Conservation (phyloP, 2,113 vertebrate genomes). For the Hydropotes inermis region DNA sequence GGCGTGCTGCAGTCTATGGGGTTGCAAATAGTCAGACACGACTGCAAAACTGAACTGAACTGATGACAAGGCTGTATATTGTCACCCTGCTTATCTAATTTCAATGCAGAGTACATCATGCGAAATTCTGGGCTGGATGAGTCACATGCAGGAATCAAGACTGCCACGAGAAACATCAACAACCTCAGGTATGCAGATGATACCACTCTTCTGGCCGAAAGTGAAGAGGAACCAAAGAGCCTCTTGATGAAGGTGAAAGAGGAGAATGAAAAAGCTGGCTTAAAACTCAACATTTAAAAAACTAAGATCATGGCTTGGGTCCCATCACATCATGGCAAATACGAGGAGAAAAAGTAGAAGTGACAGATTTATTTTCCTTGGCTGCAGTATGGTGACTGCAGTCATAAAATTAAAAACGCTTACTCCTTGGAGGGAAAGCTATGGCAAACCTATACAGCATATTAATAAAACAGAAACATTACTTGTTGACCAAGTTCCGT, state of each 20-base stretch:
- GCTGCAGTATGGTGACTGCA: neutral
- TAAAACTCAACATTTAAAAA: neutral
- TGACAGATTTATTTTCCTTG: neutral
- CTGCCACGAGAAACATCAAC: neutral
- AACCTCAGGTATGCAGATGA: neutral
- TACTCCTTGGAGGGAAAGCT: neutral
- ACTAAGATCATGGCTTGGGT: neutral
- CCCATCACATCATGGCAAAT: neutral
- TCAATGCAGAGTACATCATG: neutral
- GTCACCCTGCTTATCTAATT: neutral
- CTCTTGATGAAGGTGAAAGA: neutral
- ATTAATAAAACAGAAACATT: neutral
- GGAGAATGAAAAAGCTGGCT: neutral
- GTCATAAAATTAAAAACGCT: neutral
- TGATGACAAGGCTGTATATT: neutral
- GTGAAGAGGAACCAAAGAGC: neutral
- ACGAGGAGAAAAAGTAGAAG: neutral
- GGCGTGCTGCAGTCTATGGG: neutral
- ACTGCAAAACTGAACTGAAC: neutral
- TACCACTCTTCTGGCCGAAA: neutral
- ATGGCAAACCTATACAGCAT: neutral
- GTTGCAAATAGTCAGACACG: neutral
- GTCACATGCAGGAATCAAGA: neutral
- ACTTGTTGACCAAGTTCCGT: neutral
- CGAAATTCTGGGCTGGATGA: neutral